Evolutionary conservation across 2,113 vertebrate genomes (phyloP), one percentile per base, ranked within the genome.

Genomic region (Oxygymnocypris stewartii): DNA sequence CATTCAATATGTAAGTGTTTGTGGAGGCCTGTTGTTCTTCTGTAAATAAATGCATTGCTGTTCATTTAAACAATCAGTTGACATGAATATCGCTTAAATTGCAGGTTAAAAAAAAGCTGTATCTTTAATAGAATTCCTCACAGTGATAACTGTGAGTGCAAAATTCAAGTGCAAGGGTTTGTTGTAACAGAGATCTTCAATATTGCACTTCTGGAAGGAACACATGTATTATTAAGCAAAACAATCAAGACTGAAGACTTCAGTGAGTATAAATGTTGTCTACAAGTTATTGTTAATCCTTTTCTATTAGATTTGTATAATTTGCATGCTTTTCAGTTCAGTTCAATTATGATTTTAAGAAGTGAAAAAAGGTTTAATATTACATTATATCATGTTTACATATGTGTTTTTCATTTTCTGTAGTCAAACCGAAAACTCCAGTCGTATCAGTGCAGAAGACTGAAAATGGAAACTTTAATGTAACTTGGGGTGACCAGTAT

Each of bases 361-460:
- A 18, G 16, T 54, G 6, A 25, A 80, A 25, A 80, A 47, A 54
- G 6, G 5, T 1, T 54, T 20, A 18, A 13, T 59, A 2, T 1
- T 44, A 18, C 16, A 1, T 54, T 54, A 54, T 54, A 16, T 20
- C 51, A 7, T 1, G 3, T 49, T 49, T 49, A 18, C 16, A 49
- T 49, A 5, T 51, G 14, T 51, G 51, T 73, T 63, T 69, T 14
- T n/a, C 4, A 6, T 20, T 76, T 65, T 61, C 12, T 35, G 12
- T 88, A 95, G 94, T 92, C 16, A 94, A 94, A 59, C 93, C 93
- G 6, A 89, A 42, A 87, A 31, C 75, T 28, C 94, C 94, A 85
- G 63, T 23, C n/a, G 4, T 40, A 13, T 75, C 84, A 13, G 88
- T 94, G n/a, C 6, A 25, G 0, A 74, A 84, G 67, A 67, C 54